These are phyloP conservation scores for Scyliorhinus canicula DNA, from an alignment of 2,797 vertebrate species.

Conservation along the genomic window DNA sequence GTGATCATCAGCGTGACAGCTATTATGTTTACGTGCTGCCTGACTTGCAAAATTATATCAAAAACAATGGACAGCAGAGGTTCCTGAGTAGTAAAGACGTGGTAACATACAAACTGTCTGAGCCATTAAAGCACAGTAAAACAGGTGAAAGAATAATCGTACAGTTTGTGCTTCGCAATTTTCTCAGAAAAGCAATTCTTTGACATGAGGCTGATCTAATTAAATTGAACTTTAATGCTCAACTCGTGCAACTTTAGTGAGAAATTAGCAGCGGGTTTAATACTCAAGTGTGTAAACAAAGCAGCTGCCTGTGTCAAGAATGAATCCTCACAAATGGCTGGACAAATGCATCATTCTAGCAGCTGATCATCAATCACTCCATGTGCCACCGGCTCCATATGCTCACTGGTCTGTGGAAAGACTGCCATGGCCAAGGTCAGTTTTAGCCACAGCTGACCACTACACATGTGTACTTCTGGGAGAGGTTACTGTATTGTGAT, in stretches of 20 bases:
- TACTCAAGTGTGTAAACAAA: neutral
- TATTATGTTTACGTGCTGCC: neutral
- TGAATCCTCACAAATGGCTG: neutral
- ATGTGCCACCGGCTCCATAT: neutral
- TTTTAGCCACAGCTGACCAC: neutral
- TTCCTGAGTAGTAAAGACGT: neutral
- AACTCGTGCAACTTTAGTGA: neutral
- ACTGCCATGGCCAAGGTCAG: neutral
- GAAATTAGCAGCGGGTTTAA: neutral
- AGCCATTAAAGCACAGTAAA: neutral
- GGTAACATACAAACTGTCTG: neutral
- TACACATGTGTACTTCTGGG: neutral
- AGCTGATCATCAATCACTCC: neutral
- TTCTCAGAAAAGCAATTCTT: neutral
- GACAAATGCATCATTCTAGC: neutral
- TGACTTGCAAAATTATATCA: neutral
- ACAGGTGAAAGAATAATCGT: neutral
- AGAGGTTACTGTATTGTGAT: neutral
- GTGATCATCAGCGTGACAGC: neutral
- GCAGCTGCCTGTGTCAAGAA: neutral
- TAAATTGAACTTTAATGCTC: neutral
- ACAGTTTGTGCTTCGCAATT: neutral
- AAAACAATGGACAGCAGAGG: no score
- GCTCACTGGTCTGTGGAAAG: neutral
- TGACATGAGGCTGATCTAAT: neutral